Evolutionary conservation across 2,113 vertebrate species (phyloP).

Genomic region (Zosterops borbonicus): DNA sequence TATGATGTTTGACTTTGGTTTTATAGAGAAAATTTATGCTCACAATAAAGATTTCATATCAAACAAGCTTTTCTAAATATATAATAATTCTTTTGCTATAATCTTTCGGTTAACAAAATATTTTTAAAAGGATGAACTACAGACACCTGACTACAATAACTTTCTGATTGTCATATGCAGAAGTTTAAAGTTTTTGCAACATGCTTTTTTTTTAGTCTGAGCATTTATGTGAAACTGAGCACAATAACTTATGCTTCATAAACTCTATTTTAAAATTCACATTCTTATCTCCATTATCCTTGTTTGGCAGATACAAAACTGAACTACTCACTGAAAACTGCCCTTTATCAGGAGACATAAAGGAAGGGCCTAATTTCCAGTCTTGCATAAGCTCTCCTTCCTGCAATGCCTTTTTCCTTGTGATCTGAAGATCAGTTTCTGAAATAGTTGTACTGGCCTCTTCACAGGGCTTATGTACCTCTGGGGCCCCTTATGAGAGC

Average conservation of each 20-base stretch:
- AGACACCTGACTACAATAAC: background rate
- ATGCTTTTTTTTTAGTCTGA: background rate
- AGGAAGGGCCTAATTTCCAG: background rate
- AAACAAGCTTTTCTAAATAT: background rate
- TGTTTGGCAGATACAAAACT: background rate
- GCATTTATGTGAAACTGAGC: background rate
- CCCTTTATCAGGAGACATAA: background rate
- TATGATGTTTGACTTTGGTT: background rate
- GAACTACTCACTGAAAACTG: background rate
- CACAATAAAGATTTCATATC: background rate
- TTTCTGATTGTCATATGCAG: background rate
- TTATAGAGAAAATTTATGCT: background rate
- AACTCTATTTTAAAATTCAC: background rate
- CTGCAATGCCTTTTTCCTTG: background rate
- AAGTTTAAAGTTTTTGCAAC: background rate
- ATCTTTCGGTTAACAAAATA: background rate
- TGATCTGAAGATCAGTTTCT: background rate
- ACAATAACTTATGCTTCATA: background rate
- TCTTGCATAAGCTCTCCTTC: background rate
- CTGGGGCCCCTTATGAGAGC: background rate
- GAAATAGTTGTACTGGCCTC: background rate
- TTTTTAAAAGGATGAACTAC: background rate
- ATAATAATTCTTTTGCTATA: background rate
- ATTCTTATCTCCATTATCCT: background rate
- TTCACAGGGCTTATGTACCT: background rate